Conservation (phyloP, 1,140 invertebrate genomes). For the Drosophila sechellia region DNA sequence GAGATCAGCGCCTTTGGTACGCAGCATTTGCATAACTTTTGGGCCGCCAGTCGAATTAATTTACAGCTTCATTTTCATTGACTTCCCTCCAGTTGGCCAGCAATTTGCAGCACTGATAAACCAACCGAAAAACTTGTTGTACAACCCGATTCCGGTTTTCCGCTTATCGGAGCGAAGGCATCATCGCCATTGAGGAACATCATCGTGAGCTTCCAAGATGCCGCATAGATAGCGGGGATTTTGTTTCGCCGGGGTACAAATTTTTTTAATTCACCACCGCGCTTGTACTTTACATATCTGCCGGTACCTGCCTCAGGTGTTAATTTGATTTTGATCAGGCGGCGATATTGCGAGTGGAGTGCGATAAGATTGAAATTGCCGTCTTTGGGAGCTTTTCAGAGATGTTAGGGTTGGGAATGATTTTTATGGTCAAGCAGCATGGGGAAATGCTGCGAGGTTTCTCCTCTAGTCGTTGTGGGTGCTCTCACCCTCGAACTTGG, state of each 20-base stretch:
- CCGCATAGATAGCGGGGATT: constrained; percentile 56
- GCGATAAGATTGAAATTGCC: constrained; percentile 70
- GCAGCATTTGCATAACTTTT: constrained; percentile 62
- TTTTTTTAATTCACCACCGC: constrained; percentile 38
- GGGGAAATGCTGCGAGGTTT: constrained; percentile 21
- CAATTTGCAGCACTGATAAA: constrained; percentile 57
- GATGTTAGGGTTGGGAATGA: constrained; percentile 28
- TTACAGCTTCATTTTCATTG: constrained; percentile 70
- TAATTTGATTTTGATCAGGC: constrained; percentile 70
- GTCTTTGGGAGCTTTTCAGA: constrained; percentile 12
- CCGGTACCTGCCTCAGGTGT: constrained; percentile 52
- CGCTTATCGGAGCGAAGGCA: constrained; percentile 35
- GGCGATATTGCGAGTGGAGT: constrained; percentile 63
- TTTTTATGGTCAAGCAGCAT: constrained; percentile 56
- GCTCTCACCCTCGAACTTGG: constrained; percentile 14
- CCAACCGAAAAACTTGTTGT: constrained; percentile 60
- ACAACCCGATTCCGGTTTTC: constrained; percentile 51
- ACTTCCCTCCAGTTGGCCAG: constrained; percentile 17
- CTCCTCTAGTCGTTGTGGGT: constrained; percentile 6
- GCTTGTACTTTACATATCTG: constrained; percentile 7
- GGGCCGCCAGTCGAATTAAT: constrained; percentile 58
- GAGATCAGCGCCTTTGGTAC: neutral
- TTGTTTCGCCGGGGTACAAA: constrained; percentile 33
- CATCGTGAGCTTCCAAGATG: constrained; percentile 51
- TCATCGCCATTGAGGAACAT: constrained; percentile 61